Evolutionary conservation across 2,888 invertebrate species (phyloP).

Genomic region (Deladenus siricidicola): DNA sequence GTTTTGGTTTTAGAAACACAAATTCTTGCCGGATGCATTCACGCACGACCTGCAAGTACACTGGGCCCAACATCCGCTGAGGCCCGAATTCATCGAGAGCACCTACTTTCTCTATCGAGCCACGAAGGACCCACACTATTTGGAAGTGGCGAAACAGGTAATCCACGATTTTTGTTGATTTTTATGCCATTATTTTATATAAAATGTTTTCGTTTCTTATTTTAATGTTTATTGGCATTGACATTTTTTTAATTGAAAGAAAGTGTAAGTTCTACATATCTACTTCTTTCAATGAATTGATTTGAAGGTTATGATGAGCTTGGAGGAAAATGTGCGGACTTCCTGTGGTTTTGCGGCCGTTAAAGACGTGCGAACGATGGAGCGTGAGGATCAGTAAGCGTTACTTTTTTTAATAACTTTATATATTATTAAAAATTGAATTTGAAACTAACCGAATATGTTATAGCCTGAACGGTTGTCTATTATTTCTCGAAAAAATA

Average conservation of each 20-base stretch:
- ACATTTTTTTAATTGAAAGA: too few species aligned
- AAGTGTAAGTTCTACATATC: too few species aligned
- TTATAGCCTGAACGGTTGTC: too few species aligned
- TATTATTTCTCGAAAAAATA: neutral
- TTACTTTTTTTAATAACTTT: neutral
- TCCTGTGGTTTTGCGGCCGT: conserved; percentile 93
- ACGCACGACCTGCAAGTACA: conserved; percentile 95
- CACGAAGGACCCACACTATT: conserved; percentile 87
- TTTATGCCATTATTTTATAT: neutral
- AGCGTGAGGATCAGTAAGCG: conserved; percentile 69
- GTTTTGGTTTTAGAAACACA: conserved; percentile 64
- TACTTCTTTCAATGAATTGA: too few species aligned
- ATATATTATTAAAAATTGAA: neutral
- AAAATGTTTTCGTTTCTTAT: neutral
- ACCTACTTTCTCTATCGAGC: conserved; percentile 91
- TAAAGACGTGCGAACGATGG: conserved; percentile 78
- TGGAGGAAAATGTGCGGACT: conserved; percentile 84
- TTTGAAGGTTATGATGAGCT: conserved; percentile 67
- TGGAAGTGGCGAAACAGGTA: conserved; percentile 74
- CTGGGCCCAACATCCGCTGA: conserved; percentile 92
- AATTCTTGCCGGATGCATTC: conserved; percentile 95
- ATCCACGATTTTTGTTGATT: neutral
- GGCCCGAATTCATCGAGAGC: conserved; percentile 94
- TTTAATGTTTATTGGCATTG: too few species aligned
- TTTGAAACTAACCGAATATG: too few species aligned